A percentile compares a stretch with the other conserved stretches of the same genome.
Evolutionary conservation across 2,113 vertebrate genomes (phyloP).

Genomic region (Takifugu flavidus): DNA sequence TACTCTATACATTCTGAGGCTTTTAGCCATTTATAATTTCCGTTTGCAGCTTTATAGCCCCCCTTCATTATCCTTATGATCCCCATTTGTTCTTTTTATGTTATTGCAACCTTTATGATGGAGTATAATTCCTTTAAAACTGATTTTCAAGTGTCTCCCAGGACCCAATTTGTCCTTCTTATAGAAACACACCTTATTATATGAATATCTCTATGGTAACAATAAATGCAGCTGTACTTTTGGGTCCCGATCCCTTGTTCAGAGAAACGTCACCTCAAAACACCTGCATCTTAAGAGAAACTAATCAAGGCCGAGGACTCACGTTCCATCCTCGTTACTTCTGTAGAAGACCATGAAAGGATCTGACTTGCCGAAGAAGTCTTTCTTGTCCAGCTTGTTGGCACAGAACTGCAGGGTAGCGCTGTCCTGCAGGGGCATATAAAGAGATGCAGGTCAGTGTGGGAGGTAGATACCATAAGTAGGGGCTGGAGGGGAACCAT

Average conservation of each 20-base stretch:
- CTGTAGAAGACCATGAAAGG: conserved; percentile 92
- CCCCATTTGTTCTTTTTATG: not conserved
- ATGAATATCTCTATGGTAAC: not conserved
- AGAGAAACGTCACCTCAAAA: not conserved
- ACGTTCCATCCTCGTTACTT: conserved; percentile 93
- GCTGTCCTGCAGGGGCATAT: conserved; percentile 74
- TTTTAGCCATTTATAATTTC: not conserved
- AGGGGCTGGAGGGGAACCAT: not conserved
- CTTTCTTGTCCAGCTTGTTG: conserved; percentile 93
- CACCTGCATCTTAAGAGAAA: not conserved
- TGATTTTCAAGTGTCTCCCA: not conserved
- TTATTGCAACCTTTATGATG: conserved; percentile 2
- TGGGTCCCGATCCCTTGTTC: not conserved
- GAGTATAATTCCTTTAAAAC: not conserved
- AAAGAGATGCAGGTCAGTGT: conserved; percentile 8
- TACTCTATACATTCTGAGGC: not conserved
- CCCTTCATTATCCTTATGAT: not conserved
- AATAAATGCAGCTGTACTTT: not conserved
- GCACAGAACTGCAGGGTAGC: conserved; percentile 92
- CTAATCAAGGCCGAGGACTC: conserved; percentile 52
- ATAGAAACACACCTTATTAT: conserved; percentile 2
- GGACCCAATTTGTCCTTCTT: not conserved
- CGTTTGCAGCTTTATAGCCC: not conserved
- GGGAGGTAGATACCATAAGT: not conserved
- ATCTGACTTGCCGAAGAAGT: conserved; percentile 91